Evolutionary conservation across 2,888 invertebrate species (phyloP).

Genomic region (Exocentrus adspersus): DNA sequence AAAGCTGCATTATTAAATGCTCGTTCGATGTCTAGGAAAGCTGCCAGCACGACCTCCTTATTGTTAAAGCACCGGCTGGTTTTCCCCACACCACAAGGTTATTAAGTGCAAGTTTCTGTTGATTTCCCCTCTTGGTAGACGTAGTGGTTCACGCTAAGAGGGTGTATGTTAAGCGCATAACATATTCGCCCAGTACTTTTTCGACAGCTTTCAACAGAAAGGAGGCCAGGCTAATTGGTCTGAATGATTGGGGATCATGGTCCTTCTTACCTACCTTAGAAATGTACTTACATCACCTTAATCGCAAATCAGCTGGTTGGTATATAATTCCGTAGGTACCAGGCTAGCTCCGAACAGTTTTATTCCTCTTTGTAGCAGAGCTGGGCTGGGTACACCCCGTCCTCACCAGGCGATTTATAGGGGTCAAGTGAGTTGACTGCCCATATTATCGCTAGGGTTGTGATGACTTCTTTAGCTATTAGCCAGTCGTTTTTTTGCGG

Average conservation of each 20-base stretch:
- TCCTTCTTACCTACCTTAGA: no score
- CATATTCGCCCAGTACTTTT: no score
- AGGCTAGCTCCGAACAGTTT: neutral
- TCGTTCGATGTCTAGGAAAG: neutral
- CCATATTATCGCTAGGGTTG: slow-evolving; percentile 4
- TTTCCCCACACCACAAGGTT: neutral
- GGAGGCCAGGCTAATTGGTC: neutral
- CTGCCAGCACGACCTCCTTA: neutral
- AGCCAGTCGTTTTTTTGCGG: neutral
- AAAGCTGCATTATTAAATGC: slow-evolving; percentile 1
- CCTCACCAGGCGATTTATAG: neutral
- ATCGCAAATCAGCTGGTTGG: neutral
- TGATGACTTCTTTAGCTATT: neutral
- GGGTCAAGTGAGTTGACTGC: slow-evolving; percentile 9
- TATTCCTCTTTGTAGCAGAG: neutral
- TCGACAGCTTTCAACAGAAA: neutral
- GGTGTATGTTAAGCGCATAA: neutral
- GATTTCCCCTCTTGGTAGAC: neutral
- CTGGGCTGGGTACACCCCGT: neutral
- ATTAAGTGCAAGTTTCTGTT: slow-evolving; percentile 2
- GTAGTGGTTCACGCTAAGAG: slow-evolving; percentile 1
- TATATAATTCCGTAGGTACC: neutral
- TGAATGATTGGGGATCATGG: neutral
- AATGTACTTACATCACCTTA: neutral
- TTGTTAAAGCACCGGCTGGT: neutral